Base-by-base conservation (phyloP, 2,797 vertebrate species). In the Rhinella marina region DNA sequence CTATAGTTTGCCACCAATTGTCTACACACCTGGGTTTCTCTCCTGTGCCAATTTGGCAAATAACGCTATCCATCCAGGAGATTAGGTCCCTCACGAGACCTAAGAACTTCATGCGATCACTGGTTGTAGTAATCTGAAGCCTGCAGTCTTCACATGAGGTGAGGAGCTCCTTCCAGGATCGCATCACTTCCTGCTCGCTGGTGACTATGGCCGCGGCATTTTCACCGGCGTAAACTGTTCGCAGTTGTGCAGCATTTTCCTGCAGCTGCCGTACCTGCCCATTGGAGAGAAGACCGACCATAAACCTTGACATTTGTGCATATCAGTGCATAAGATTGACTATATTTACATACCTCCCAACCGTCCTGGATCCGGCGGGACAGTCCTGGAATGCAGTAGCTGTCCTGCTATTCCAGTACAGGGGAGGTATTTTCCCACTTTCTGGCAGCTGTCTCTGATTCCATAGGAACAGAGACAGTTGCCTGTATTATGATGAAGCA, bases 221-320 rank as follows among this genome's bases (percentile, higher is more conserved):
- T 92, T 98, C 97, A 0, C 98, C 97, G 0, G 98, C 98, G 0
- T 99, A 99, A 88, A 99, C 97, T 0, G 97, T 98, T 90, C 98
- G 93, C 87, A 99, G 91, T 94, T 99, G 98, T 2, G 97, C 97
- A 0, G 98, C 97, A 0, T 96, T 97, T 84, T 99, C 98, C 92
- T 99, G 98, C 4, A 99, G 95, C 93, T 97, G 97, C 90, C 97
- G 91, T 7, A 99, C 97, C 96, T 98, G 93, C 13, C 3, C 7
- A n/a, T 32, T 23, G 27, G 27, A 29, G 29, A 75, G 16, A 81
- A 23, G 29, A 54, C 9, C 1, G 82, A 59, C 12, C 11, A 54
- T 25, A 52, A 52, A 17, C 50, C 50, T 14, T n/a, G 48, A 77
- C 12, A 23, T 41, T 75, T 8, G 29, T 3, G 25, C 14, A n/a